A percentile compares a stretch with the other conserved stretches of the same genome.
Evolutionary conservation across 2,888 invertebrate species (phyloP).

Genomic region (Drosophila colorata): DNA sequence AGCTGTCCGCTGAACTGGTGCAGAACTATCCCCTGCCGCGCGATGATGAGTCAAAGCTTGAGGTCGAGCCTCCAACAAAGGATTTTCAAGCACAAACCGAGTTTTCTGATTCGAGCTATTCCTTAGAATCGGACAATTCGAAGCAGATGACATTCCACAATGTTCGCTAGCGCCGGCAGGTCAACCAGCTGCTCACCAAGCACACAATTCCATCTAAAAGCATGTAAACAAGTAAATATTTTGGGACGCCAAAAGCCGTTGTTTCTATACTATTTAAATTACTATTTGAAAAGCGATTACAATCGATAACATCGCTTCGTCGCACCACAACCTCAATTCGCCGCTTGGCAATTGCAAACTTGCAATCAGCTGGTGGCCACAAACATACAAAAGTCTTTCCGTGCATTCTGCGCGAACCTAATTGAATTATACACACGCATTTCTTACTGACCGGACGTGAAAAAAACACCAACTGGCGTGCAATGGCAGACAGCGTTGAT

Average conservation of each 20-base stretch:
- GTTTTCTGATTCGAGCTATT: conserved; percentile 50
- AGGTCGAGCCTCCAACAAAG: not conserved
- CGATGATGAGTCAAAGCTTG: conserved; percentile 86
- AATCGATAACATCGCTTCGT: conserved; percentile 1
- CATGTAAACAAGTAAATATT: conserved; percentile 20
- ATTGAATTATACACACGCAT: conserved; percentile 56
- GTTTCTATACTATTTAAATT: not conserved
- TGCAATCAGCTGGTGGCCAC: conserved; percentile 31
- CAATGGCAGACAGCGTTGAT: conserved; percentile 74
- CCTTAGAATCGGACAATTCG: conserved; percentile 19
- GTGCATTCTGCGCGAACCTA: conserved; percentile 21
- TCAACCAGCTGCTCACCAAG: conserved; percentile 19
- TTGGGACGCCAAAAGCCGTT: not conserved
- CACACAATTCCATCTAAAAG: conserved; percentile 24
- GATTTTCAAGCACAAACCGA: conserved; percentile 59
- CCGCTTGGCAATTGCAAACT: not conserved
- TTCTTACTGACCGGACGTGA: conserved; percentile 23
- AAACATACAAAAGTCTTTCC: conserved; percentile 9
- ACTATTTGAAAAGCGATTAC: not conserved
- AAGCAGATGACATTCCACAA: not conserved
- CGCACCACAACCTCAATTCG: conserved; percentile 12
- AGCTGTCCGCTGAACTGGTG: conserved; percentile 87
- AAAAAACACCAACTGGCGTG: not conserved
- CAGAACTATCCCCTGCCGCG: conserved; percentile 91
- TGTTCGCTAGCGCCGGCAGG: not conserved